Percentiles rank a stretch among this genome's conserved stretches.
Conservation (phyloP, 2,888 invertebrate species). For the Mesorhabditis spiculigera region DNA sequence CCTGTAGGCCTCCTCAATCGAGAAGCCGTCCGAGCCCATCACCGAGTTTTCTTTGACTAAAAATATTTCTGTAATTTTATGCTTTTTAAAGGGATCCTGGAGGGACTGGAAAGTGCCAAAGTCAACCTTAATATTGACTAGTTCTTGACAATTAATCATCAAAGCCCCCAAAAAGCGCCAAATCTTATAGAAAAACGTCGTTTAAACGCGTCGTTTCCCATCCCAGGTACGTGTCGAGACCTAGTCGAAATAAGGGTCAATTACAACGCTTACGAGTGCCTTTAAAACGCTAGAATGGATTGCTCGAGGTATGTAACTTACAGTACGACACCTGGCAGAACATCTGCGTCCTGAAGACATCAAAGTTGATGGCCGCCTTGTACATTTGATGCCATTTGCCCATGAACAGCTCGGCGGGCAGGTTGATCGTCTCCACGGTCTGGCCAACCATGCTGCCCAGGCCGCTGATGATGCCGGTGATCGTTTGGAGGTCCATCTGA, state of each 20-base stretch:
- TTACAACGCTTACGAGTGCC: too few relatives aligned
- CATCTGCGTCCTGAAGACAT: constrained; percentile 58
- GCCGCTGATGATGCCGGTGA: constrained; percentile 56
- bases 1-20: constrained; percentile 58
- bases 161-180: too few relatives aligned
- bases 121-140: not conserved
- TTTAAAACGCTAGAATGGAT: not conserved
- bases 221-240: too few relatives aligned
- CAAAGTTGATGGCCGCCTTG: constrained; percentile 59
- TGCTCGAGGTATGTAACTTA: constrained; percentile 24
- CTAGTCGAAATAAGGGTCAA: too few relatives aligned
- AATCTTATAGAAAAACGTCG: too few relatives aligned
- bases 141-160: not conserved
- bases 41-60: constrained; percentile 56
- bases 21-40: constrained; percentile 58
- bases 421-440: constrained; percentile 53
- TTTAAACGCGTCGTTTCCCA: too few relatives aligned
- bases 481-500: constrained; percentile 56
- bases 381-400: constrained; percentile 59
- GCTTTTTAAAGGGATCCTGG: not conserved
- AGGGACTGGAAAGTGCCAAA: too few relatives aligned
- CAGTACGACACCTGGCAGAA: constrained; percentile 59
- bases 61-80: constrained; percentile 15
- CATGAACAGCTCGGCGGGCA: constrained; percentile 55
- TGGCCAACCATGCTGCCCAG: constrained; percentile 56